Base-by-base conservation (phyloP, 2,888 invertebrate genomes). In the Ectobius pallidus region DNA sequence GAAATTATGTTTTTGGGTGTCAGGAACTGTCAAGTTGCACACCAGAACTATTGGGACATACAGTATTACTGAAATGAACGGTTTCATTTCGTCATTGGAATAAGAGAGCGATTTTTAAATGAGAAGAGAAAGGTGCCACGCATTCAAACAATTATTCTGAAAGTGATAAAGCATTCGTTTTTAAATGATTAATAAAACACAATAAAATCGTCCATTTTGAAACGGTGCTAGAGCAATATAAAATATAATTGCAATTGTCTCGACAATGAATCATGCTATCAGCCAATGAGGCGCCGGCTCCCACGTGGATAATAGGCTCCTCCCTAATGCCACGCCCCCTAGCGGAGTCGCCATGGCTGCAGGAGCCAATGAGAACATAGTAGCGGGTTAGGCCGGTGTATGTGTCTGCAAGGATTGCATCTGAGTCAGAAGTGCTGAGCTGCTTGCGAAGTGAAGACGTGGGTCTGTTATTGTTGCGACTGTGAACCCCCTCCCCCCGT, bases 381-480 rank as follows among this genome's bases (percentile, higher is more conserved):
- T 55, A 27, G 27, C 9, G 32, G 42, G 27, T 49, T 46, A 34
- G 55, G 55, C 16, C 34, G 20, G 58, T 25, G 18, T n/a, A 25
- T 25, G 46, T 9, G 52, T n/a, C 25, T 25, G 14, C 20, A 7
- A 25, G 1, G 22, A 22, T 7, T 1, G 14, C 25, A n/a, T n/a
- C n/a, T n/a, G n/a, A n/a, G 55, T 44, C 70, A 72, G 73, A 74
- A 14, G 65, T 18, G 69, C 42, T 44, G 6, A 39, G 65, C 32
- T 18, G 22, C 11, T 20, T 61, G 32, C 7, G 22, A n/a, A 46
- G 16, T 22, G 14, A n/a, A 42, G 70, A 46, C 25, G 69, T 58
- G 32, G 9, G 18, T 39, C 49, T 55, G 55, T 32, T 16, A 18
- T 2, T 18, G 46, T 46, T 46, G 18, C 18, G 46, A 18, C n/a